Conservation (phyloP, 2,113 vertebrate genomes). For the Tachuris rubrigastra region DNA sequence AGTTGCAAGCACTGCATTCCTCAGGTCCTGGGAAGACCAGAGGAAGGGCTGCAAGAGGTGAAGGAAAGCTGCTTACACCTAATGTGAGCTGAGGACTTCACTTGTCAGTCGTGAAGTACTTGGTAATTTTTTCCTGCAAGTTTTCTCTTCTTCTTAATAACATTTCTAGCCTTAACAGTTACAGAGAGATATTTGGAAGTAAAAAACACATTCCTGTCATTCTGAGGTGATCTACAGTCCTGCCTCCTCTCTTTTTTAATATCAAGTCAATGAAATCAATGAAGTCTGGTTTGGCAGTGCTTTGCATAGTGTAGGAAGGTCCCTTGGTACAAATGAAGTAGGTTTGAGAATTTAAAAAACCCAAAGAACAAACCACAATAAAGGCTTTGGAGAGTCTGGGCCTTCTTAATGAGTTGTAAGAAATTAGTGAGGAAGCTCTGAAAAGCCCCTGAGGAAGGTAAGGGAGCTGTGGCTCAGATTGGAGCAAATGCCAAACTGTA, state of each 20-base stretch:
- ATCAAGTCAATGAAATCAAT: slow-evolving; percentile 12
- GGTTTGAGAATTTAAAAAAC: background rate
- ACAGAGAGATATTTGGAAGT: background rate
- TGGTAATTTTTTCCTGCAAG: background rate
- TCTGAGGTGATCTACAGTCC: slow-evolving; percentile 1
- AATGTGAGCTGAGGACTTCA: background rate
- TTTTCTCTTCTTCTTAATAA: background rate
- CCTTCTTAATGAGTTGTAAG: background rate
- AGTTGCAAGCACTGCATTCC: background rate
- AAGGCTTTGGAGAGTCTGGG: background rate
- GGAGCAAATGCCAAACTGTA: background rate
- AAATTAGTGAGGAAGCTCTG: background rate
- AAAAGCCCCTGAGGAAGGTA: background rate
- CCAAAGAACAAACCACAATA: background rate
- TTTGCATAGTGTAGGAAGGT: background rate
- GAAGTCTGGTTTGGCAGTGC: background rate
- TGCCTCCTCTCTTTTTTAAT: background rate
- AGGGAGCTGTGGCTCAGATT: background rate
- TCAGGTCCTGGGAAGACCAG: background rate
- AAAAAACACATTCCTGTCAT: background rate
- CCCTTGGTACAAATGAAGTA: background rate
- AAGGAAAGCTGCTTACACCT: background rate
- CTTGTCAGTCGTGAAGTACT: background rate
- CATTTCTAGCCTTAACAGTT: background rate
- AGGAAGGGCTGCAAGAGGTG: background rate